Evolutionary conservation across 2,113 vertebrate species (phyloP), one percentile per base, ranked within the genome.

Genomic region (Lichenostomus cassidix): DNA sequence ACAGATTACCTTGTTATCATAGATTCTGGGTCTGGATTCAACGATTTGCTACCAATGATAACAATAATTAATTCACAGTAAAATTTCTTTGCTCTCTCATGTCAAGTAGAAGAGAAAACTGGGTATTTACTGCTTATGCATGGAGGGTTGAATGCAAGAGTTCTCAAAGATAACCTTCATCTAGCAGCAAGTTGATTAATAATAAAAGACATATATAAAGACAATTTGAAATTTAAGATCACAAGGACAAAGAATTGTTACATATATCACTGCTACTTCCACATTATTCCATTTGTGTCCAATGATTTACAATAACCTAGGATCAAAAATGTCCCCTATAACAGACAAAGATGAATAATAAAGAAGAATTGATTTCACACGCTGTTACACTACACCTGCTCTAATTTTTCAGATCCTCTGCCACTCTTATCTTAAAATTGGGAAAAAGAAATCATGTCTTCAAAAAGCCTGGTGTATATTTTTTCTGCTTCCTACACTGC

Each of bases 1-100:
- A 93, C 81, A 85, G 62, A 96, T 90, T 65, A 85, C 47, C 27
- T 82, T 56, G 79, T 82, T 80, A 78, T 44, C 59, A 80, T 25
- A 95, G 78, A 88, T 88, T 89, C 39, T 24, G 22, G 24, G 44
- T 81, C 55, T 64, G 49, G 2, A 1, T 74, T 59, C 59, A 85
- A 69, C 50, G 47, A 49, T 69, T 83, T 73, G 22, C 78, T 91
- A 93, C 71, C 42, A 83, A 80, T 50, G 68, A 77, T 5, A 83
- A 24, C 17, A 85, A 86, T 39, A 95, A 80, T 67, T 70, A 89
- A 67, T 67, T 23, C 47, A 62, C 31, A 75, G 29, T 85, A 79
- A 75, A 78, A 73, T 42, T 27, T 41, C 29, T 77, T 80, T 59
- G 59, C 35, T 62, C 24, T 71, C 37, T 58, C 39, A 23, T 35